phyloP scores from a whole-genome alignment of 2,113 vertebrate species.

The Sceloporus undulatus region DNA sequence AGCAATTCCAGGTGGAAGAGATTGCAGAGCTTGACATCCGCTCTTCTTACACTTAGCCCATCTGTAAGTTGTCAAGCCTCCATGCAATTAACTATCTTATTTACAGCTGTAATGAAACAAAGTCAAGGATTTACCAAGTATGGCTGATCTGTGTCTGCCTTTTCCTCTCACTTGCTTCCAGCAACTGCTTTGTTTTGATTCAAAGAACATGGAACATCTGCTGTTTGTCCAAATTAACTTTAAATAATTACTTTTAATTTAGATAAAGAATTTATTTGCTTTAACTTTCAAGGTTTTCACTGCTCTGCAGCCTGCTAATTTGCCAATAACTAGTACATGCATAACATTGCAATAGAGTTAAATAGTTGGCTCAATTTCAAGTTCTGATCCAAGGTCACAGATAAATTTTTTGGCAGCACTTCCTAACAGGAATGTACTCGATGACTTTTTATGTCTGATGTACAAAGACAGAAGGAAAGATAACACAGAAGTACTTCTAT shows the following conservation, averaged over 20 bases:
- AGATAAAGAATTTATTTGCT: constrained; percentile 84
- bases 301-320: constrained; percentile 74
- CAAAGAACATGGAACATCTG: constrained; percentile 86
- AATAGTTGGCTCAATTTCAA: constrained; percentile 78
- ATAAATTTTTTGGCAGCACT: constrained; percentile 83
- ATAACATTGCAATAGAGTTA: constrained; percentile 73
- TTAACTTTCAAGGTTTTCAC: constrained; percentile 83
- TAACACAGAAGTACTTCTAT: constrained; percentile 70
- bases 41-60: constrained; percentile 80
- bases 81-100: constrained; percentile 83
- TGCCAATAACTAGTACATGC: constrained; percentile 77
- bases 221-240: constrained; percentile 88
- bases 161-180: constrained; percentile 79
- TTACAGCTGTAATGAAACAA: constrained; percentile 86
- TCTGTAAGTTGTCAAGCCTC: constrained; percentile 85
- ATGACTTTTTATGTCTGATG: constrained; percentile 74
- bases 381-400: constrained; percentile 82
- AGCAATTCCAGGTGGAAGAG: constrained; percentile 77
- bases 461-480: constrained; percentile 76
- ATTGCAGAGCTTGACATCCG: constrained; percentile 75
- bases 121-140: constrained; percentile 87
- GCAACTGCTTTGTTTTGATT: constrained; percentile 82
- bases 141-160: constrained; percentile 76
- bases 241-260: constrained; percentile 91
- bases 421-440: constrained; percentile 73